Conservation (phyloP, 2,113 vertebrate species). For the Elephantulus edwardii region DNA sequence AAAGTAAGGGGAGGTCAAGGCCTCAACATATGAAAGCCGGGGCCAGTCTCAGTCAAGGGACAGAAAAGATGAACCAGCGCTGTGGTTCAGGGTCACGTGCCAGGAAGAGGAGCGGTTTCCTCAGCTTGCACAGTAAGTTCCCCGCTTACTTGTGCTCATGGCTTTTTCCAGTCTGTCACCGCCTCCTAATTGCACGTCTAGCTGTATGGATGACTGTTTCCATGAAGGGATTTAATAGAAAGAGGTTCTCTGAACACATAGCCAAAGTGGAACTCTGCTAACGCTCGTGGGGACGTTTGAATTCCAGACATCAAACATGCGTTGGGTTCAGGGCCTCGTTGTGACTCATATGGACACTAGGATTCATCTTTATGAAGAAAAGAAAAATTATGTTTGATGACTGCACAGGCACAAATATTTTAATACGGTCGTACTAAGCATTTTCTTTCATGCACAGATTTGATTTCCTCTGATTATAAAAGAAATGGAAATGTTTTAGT, state of each 20-base stretch:
- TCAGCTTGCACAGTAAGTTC: background rate
- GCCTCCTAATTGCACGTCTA: background rate
- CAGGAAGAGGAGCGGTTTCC: background rate
- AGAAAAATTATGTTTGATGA: background rate
- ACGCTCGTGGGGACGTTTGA: background rate
- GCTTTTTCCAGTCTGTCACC: background rate
- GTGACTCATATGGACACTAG: background rate
- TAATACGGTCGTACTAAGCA: background rate
- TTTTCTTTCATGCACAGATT: background rate
- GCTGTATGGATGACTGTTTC: background rate
- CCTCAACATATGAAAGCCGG: background rate
- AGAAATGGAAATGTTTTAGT: background rate
- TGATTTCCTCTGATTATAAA: background rate
- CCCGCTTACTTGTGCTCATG: background rate
- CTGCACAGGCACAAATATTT: background rate
- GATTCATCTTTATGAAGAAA: background rate
- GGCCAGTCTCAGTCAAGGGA: background rate
- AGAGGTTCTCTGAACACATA: background rate
- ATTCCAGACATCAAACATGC: background rate
- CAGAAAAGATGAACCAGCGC: accelerated
- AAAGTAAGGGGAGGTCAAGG: background rate
- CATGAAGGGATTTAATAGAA: background rate
- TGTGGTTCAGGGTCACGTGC: accelerated
- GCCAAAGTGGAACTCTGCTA: background rate
- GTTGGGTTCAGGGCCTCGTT: background rate